Percentiles rank a stretch among this genome's conserved stretches.
Conservation (phyloP, 2,888 invertebrate genomes). For the Epinotia ramella region DNA sequence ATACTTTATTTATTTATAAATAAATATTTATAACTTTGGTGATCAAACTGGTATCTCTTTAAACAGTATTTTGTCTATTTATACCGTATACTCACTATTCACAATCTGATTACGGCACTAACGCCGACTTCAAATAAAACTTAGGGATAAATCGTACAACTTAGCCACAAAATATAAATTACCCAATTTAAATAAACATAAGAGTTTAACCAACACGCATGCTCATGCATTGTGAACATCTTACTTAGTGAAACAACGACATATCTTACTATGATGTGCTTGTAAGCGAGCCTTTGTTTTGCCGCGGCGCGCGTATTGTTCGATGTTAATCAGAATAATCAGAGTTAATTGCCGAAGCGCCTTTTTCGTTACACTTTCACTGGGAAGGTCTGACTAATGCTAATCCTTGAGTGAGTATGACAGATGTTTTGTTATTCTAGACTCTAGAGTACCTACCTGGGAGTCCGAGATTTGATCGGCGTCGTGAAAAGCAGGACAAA, state of each 20-base stretch:
- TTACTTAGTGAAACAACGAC: slow-evolving; percentile 6
- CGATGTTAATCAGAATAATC: slow-evolving; percentile 59
- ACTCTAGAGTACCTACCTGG: background rate
- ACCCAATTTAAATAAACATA: slow-evolving; percentile 26
- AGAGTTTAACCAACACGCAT: slow-evolving; percentile 23
- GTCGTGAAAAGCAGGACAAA: too few species aligned
- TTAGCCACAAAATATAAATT: background rate
- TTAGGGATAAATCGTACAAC: background rate
- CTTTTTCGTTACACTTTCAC: slow-evolving; percentile 71
- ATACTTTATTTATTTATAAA: too few species aligned
- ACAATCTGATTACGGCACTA: background rate
- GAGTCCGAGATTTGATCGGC: too few species aligned
- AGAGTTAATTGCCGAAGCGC: slow-evolving; percentile 52
- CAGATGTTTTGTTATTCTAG: background rate
- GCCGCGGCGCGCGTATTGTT: slow-evolving; percentile 39
- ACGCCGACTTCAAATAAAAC: background rate
- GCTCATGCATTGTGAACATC: slow-evolving; percentile 27
- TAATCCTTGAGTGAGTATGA: slow-evolving; percentile 10
- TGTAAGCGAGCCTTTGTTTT: slow-evolving; percentile 4
- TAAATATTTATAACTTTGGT: too few species aligned
- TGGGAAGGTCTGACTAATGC: slow-evolving; percentile 46
- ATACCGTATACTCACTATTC: too few species aligned
- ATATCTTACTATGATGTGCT: slow-evolving; percentile 5
- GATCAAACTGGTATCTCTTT: too few species aligned
- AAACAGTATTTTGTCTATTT: too few species aligned